Evolutionary conservation across 2,888 invertebrate genomes (phyloP), one percentile per base, ranked within the genome.

Genomic region (Mystacides longicornis): DNA sequence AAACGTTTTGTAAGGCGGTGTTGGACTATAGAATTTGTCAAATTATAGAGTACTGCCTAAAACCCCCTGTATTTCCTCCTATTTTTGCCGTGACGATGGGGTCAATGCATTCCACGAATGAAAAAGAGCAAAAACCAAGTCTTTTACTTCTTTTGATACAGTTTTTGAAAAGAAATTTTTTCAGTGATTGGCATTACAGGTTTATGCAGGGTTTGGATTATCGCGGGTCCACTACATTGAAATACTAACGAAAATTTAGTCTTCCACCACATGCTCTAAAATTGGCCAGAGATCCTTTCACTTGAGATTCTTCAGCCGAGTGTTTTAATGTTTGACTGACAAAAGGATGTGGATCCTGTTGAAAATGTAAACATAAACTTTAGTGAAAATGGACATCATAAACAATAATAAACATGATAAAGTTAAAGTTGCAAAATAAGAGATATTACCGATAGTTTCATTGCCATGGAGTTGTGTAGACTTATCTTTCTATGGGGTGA

Each of bases 191-290:
- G n/a, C n/a, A n/a, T n/a, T n/a, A n/a, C n/a, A n/a, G n/a, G n/a
- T n/a, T n/a, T n/a, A n/a, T n/a, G n/a, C n/a, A n/a, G n/a, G n/a
- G n/a, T n/a, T n/a, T n/a, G n/a, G n/a, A n/a, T n/a, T n/a, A n/a
- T n/a, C n/a, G n/a, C n/a, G n/a, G n/a, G n/a, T n/a, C n/a, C 11
- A 7, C 27, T 27, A 27, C 27, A 27, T 7, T 27, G 16, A 4
- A 46, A 5, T 21, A 33, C 21, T 47, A 47, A 46, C 67, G 67
- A 59, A 71, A 71, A 4, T 70, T 69, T 57, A 81, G 74, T 3
- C 85, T 76, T 11, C 91, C 87, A 0, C 96, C 96, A 58, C 85
- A 81, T 0, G 97, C 92, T 31, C 97, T 78, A 71, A 88, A 97
- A 71, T 90, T 83, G 0, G 96, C 90, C 9, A 96, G 71, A 54